phyloP scores from a whole-genome alignment of 2,113 vertebrate genomes.

The Antidorcas marsupialis region DNA sequence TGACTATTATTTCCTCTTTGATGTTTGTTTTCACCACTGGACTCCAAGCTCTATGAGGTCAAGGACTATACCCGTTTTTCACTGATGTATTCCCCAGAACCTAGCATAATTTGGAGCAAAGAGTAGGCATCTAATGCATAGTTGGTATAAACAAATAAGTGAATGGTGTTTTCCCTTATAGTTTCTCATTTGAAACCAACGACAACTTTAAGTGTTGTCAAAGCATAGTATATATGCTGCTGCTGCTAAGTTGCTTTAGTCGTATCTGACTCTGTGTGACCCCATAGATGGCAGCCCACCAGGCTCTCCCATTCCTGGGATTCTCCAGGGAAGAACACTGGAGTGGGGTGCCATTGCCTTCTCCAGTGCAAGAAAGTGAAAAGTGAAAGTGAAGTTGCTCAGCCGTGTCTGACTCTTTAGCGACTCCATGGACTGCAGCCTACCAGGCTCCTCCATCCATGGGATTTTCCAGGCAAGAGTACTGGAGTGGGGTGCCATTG shows the following conservation, averaged over 20 bases:
- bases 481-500: too few relatives aligned
- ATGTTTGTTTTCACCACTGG: not conserved
- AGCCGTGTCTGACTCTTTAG: too few relatives aligned
- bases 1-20: not conserved
- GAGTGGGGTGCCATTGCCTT: too few relatives aligned
- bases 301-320: too few relatives aligned
- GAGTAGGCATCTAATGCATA: not conserved
- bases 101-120: not conserved
- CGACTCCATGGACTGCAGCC: too few relatives aligned
- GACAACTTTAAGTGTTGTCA: not conserved
- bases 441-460: too few relatives aligned
- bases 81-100: not conserved
- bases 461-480: too few relatives aligned
- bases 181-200: not conserved
- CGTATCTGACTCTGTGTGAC: accelerated
- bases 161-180: not conserved
- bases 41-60: not conserved
- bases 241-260: too few relatives aligned
- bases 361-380: too few relatives aligned
- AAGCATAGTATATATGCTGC: not conserved
- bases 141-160: not conserved
- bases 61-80: not conserved
- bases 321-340: too few relatives aligned
- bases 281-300: too few relatives aligned
- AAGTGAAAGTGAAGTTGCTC: too few relatives aligned